A percentile compares a stretch with the other conserved stretches of the same genome.
Conservation (phyloP, 2,113 vertebrate species). For the Sapajus apella region DNA sequence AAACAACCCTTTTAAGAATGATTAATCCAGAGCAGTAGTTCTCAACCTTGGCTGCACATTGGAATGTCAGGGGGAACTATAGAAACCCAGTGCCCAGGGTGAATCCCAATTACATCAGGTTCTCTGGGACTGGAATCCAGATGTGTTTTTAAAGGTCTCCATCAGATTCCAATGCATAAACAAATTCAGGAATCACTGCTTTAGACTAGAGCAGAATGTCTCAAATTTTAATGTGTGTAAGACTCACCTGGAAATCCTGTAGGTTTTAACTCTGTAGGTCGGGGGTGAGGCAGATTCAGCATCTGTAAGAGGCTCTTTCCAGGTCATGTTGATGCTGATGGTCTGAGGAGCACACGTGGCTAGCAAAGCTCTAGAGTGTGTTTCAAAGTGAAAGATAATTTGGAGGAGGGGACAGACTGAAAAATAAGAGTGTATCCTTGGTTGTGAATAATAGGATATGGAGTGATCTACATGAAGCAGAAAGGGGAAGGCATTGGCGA, state of each 20-base stretch:
- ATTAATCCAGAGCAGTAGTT: not conserved
- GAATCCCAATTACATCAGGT: not conserved
- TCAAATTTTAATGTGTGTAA: not conserved
- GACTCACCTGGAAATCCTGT: not conserved
- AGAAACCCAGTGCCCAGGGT: not conserved
- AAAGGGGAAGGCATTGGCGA: not conserved
- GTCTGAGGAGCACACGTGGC: not conserved
- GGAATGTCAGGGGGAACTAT: not conserved
- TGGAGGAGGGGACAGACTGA: not conserved
- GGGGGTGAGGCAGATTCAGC: not conserved
- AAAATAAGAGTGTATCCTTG: not conserved
- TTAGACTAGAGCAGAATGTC: not conserved
- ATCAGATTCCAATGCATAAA: not conserved
- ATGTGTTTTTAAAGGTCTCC: not conserved
- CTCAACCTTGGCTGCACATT: not conserved
- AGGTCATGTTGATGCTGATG: not conserved
- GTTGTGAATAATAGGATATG: not conserved
- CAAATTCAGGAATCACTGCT: not conserved
- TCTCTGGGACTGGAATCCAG: not conserved
- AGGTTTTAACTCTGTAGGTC: not conserved
- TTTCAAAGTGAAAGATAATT: conserved; percentile 14
- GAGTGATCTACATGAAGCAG: not conserved
- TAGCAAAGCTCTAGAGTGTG: not conserved
- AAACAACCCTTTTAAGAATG: not conserved
- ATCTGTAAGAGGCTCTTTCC: not conserved